Base-by-base conservation (phyloP, 2,797 vertebrate species). In the Chromobotia macracanthus region DNA sequence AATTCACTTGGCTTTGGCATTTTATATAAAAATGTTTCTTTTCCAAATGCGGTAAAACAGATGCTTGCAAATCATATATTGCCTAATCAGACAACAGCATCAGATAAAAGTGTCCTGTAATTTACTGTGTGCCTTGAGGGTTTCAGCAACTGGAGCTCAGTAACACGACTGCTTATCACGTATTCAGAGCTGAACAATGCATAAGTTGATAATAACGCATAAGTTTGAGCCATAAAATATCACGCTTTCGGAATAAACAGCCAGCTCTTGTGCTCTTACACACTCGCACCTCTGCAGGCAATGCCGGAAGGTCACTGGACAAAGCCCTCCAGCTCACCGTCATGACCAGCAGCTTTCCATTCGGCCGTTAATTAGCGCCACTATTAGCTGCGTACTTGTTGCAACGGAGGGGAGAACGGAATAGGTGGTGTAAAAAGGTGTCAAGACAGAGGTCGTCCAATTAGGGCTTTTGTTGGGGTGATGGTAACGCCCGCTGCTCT, bases 401-500 rank as follows among this genome's bases (percentile, higher is more conserved):
- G 58, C 46, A 19, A 15, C 15, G 41, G 67, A 64, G 72, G 55
- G 41, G 53, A 48, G 67, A 71, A 79, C 44, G 56, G 77, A 82
- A 81, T 67, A 80, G 80, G 72, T 50, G 58, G 38, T 56, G 46
- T 68, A 76, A 77, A 82, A 88, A 94, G 91, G 91, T 92, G 86
- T 88, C 89, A 84, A 90, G 90, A 90, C 83, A 90, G 89, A 92
- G 91, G 90, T 92, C 91, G 91, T 88, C 93, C 96, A 97, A 96
- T 98, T 97, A 97, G 93, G 91, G 92, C 90, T 92, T 92, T 93
- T 90, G 91, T 88, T 93, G 93, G 91, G 92, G 93, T 92, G 93
- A 82, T 87, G 92, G 80, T 60, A 44, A 67, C 79, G 21, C 55
- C 56, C 55, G 44, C 28, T 56, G 23, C 72, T n/a, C 55, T 90